Conservation (phyloP, 2,797 vertebrate genomes). For the Urocyon cinereoargenteus region DNA sequence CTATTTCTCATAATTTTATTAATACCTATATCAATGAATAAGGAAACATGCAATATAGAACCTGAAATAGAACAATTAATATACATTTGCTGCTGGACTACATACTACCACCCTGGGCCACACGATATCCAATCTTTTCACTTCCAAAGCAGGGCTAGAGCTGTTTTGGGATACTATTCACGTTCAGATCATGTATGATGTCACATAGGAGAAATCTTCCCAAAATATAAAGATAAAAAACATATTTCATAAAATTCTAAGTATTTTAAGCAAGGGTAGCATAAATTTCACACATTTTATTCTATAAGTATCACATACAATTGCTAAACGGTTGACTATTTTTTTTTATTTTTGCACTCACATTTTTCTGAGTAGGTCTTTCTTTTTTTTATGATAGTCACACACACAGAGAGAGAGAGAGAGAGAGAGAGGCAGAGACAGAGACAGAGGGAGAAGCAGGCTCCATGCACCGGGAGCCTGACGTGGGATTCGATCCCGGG, state of each 20-base stretch:
- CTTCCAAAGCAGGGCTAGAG: slow-evolving; percentile 78
- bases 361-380: slow-evolving; percentile 69
- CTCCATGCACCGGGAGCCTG: no score
- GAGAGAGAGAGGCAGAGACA: no score
- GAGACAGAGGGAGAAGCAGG: no score
- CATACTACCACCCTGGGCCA: slow-evolving; percentile 61
- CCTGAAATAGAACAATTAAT: slow-evolving; percentile 86
- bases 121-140: slow-evolving; percentile 65
- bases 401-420: no score
- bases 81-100: slow-evolving; percentile 83
- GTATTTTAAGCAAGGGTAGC: slow-evolving; percentile 84
- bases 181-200: slow-evolving; percentile 84
- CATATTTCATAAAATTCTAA: slow-evolving; percentile 84
- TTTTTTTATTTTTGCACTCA: slow-evolving; percentile 73
- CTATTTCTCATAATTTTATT: slow-evolving; percentile 88
- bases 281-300: slow-evolving; percentile 85
- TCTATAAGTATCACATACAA: slow-evolving; percentile 70
- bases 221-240: slow-evolving; percentile 87
- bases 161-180: slow-evolving; percentile 80
- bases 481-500: no score
- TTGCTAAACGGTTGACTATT: slow-evolving; percentile 54
- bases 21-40: slow-evolving; percentile 88
- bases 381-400: no score
- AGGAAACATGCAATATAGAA: slow-evolving; percentile 89
- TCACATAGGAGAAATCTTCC: slow-evolving; percentile 82